Conservation (phyloP, 2,888 invertebrate species). For the Papilio elwesi region DNA sequence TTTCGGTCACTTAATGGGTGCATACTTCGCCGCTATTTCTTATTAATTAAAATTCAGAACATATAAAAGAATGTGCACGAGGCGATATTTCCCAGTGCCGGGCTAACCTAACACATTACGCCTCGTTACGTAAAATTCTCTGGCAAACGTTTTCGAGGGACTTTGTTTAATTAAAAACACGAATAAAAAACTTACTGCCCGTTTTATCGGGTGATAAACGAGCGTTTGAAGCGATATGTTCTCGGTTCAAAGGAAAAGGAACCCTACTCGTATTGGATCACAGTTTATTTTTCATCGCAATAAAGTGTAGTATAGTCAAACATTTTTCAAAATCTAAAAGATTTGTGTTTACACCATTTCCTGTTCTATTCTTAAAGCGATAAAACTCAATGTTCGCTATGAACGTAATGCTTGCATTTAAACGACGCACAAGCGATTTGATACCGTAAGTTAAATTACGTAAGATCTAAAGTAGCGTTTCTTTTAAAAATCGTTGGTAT, state of each 20-base stretch:
- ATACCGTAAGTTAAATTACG: conserved; percentile 42
- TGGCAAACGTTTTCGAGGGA: conserved; percentile 57
- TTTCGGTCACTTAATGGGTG: conserved; percentile 30
- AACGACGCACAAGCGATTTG: conserved; percentile 40
- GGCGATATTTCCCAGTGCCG: conserved; percentile 55
- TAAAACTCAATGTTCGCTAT: conserved; percentile 76
- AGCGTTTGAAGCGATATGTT: conserved; percentile 51
- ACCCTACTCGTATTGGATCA: conserved; percentile 49
- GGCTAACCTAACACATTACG: conserved; percentile 53
- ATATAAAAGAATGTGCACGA: conserved; percentile 45
- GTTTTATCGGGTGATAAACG: conserved; percentile 80
- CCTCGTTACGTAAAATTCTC: conserved; percentile 71
- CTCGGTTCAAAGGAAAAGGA: conserved; percentile 49
- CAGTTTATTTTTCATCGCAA: conserved; percentile 46
- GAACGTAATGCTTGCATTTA: conserved; percentile 53
- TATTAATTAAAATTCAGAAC: conserved; percentile 39
- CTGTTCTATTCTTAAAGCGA: conserved; percentile 74
- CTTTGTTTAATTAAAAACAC: conserved; percentile 82
- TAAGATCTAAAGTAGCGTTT: conserved; percentile 42
- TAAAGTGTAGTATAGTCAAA: conserved; percentile 40
- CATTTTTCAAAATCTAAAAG: conserved; percentile 63
- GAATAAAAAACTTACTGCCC: conserved; percentile 76
- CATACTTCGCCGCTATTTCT: conserved; percentile 27
- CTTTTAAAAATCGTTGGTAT: neutral
- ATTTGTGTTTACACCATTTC: conserved; percentile 71